Evolutionary conservation across 2,888 invertebrate genomes (phyloP), one percentile per base, ranked within the genome.

Genomic region (Phengaris alcon): DNA sequence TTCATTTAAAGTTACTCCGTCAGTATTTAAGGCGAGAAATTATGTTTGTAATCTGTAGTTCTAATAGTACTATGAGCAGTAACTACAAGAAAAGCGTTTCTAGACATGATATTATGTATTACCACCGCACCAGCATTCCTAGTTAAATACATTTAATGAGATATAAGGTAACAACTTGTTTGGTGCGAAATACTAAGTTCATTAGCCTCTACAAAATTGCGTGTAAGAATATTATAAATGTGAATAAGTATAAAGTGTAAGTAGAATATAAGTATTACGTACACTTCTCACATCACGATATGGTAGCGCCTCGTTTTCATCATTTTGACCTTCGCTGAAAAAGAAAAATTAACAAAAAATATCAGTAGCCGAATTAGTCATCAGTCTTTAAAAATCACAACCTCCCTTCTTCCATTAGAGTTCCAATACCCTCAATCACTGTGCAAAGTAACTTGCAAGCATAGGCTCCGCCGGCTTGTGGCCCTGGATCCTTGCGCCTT

Each of bases 251-350:
- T 59, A 64, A 64, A 64, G 22, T 72, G 75, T 76, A 48, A 35
- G 35, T 4, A 76, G 76, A 55, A 10, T 64, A 81, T 69, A 69
- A 10, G 48, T 12, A 44, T 85, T 90, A 97, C 97, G 97, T 95
- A 97, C 98, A 94, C 96, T 97, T 93, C 97, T 95, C 73, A 97
- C 95, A 78, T 95, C 95, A 82, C 96, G 96, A 86, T 97, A 96
- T 59, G 97, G 97, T 79, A 98, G 91, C 79, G 96, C 96, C 90
- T 98, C 98, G 79, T 96, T 96, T 93, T 98, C 98, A 82, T 98
- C 98, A 83, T 97, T 98, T 78, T 97, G 97, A 48, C 97, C 97
- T 90, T 98, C 95, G 76, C 98, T 98, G 90, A 55, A 95, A 95
- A 74, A 73, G 46, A 46, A 15, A 74, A 5, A 51, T 64, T 57